Percentiles rank a stretch among this genome's conserved stretches.
These are phyloP conservation scores for Pterocles burchelli DNA, from an alignment of 2,113 vertebrate species.

Conservation along the genomic window DNA sequence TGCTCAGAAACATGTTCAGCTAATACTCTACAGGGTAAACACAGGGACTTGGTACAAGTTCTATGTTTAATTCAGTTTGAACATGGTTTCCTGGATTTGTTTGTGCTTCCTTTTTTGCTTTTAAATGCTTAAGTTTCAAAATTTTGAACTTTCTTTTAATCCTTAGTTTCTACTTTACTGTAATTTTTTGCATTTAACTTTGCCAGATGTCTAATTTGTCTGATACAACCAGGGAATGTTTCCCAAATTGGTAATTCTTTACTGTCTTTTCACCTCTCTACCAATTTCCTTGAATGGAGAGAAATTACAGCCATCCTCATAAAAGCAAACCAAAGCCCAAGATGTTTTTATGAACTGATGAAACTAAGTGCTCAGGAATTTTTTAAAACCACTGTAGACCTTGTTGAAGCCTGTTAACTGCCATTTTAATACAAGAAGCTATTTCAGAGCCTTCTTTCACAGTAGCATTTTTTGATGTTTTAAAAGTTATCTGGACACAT, in stretches of 20 bases:
- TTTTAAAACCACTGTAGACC: background rate
- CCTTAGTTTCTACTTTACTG: background rate
- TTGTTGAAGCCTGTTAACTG: conserved; percentile 6
- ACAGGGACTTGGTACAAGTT: background rate
- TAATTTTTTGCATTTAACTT: background rate
- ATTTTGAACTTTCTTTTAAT: background rate
- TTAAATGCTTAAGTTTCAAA: background rate
- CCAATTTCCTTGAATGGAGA: background rate
- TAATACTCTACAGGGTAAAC: background rate
- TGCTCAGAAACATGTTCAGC: background rate
- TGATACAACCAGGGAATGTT: background rate
- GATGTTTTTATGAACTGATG: background rate
- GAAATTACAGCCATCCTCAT: conserved; percentile 17
- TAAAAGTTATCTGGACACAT: background rate
- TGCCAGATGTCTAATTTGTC: background rate
- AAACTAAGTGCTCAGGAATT: conserved; percentile 36
- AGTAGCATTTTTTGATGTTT: background rate
- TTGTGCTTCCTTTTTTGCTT: background rate
- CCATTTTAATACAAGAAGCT: background rate
- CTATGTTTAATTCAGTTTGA: background rate
- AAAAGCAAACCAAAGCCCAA: background rate
- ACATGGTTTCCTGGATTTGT: background rate
- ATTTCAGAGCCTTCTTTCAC: background rate
- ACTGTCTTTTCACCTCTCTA: background rate
- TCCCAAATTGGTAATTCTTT: background rate